These are phyloP conservation scores for Dichetophora obliterata DNA, from an alignment of 2,888 invertebrate species.

Conservation along the genomic window DNA sequence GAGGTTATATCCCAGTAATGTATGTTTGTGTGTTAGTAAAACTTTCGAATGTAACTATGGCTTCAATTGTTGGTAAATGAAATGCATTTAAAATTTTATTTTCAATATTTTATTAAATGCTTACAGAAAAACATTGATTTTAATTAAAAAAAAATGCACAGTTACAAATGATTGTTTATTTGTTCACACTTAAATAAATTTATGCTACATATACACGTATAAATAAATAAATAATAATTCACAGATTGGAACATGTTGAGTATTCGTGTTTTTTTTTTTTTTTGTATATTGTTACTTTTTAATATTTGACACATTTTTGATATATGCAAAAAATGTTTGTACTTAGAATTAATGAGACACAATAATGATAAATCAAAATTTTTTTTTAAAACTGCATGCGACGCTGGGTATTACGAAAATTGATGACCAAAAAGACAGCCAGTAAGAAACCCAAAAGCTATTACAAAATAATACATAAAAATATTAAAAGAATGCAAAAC, in stretches of 20 bases:
- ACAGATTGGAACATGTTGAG: slow-evolving; percentile 27
- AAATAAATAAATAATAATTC: not conserved
- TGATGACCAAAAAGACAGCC: slow-evolving; percentile 58
- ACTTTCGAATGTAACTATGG: too few relatives aligned
- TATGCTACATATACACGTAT: not conserved
- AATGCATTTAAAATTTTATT: too few relatives aligned
- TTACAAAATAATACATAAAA: not conserved
- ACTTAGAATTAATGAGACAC: not conserved
- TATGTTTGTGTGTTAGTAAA: too few relatives aligned
- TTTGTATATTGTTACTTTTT: too few relatives aligned
- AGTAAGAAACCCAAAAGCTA: slow-evolving; percentile 58
- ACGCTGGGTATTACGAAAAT: slow-evolving; percentile 63
- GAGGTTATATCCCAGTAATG: too few relatives aligned
- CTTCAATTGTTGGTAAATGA: too few relatives aligned
- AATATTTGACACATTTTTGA: not conserved
- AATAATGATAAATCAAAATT: not conserved
- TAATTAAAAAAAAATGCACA: too few relatives aligned
- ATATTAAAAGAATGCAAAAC: not conserved
- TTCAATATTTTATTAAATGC: too few relatives aligned
- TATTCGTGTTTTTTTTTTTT: slow-evolving; percentile 1
- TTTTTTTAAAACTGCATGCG: slow-evolving; percentile 64
- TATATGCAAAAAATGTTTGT: too few relatives aligned
- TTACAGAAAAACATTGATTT: too few relatives aligned
- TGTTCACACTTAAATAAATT: not conserved
- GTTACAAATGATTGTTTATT: not conserved